Evolutionary conservation across 2,888 invertebrate species (phyloP).

Genomic region (Notocelia uddmanniana): DNA sequence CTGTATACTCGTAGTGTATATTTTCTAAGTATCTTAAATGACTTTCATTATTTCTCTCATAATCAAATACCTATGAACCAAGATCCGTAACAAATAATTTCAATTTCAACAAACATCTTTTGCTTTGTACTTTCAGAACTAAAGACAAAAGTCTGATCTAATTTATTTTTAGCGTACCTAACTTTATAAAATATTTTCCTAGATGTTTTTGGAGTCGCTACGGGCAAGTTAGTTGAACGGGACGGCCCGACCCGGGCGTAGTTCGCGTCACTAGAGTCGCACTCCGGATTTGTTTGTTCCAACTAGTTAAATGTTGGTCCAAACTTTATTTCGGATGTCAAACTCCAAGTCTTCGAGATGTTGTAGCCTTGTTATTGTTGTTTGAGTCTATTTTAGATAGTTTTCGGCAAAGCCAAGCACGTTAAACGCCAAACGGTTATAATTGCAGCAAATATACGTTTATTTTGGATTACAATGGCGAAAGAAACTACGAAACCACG

Average conservation of each 20-base stretch:
- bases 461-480: not conserved
- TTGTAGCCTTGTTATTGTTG: constrained; percentile 73
- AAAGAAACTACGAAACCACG: not conserved
- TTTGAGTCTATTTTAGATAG: constrained; percentile 58
- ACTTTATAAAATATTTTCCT: constrained; percentile 63
- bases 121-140: constrained; percentile 8
- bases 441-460: not conserved
- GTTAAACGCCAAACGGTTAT: constrained; percentile 22
- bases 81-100: not conserved
- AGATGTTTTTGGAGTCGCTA: constrained; percentile 63
- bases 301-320: constrained; percentile 82
- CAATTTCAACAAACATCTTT: not conserved
- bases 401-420: constrained; percentile 16
- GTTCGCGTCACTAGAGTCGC: constrained; percentile 70
- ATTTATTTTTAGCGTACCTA: constrained; percentile 49
- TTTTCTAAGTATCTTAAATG: not conserved
- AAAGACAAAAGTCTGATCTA: constrained; percentile 30
- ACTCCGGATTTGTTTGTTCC: constrained; percentile 76
- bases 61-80: not conserved
- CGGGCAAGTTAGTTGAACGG: constrained; percentile 59
- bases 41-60: not conserved
- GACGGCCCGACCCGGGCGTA: constrained; percentile 60
- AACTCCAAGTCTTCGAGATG: constrained; percentile 66
- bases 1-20: too few relatives aligned
- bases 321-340: constrained; percentile 76